Conservation (phyloP, 2,797 vertebrate species). For the Gymnocypris eckloni region DNA sequence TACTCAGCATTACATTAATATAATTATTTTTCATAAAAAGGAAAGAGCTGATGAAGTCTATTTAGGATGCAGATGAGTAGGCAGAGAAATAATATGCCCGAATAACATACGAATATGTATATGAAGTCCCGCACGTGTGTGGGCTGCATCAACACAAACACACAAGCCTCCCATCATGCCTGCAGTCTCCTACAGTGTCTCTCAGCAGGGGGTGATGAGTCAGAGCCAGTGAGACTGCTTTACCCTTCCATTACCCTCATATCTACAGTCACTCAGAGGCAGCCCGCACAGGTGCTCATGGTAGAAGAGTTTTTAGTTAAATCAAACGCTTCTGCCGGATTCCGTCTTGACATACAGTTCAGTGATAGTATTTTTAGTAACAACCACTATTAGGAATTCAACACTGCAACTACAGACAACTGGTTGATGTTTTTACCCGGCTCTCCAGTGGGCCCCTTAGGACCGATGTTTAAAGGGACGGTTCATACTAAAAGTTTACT, state of each 20-base stretch:
- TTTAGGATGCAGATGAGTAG: constrained; percentile 16
- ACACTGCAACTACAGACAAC: neutral
- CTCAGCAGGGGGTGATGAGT: constrained; percentile 17
- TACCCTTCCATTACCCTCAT: constrained; percentile 18
- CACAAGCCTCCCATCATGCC: constrained; percentile 4
- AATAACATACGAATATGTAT: too few relatives aligned
- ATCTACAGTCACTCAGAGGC: constrained; percentile 18
- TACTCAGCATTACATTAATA: neutral
- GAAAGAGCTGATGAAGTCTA: neutral
- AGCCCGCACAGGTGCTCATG: neutral
- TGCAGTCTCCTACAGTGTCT: neutral
- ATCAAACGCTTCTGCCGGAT: constrained; percentile 15
- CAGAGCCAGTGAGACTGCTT: constrained; percentile 16
- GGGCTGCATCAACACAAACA: constrained; percentile 20
- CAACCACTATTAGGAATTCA: neutral
- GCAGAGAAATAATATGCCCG: neutral
- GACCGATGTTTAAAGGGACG: neutral
- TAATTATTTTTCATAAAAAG: neutral
- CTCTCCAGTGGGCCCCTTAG: neutral
- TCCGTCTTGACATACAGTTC: neutral
- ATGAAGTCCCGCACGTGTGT: too few relatives aligned
- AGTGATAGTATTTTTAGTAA: neutral
- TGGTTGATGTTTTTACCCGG: neutral
- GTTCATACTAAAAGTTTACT: neutral
- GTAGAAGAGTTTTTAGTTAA: neutral